Conservation (phyloP, 2,113 vertebrate species). For the Dipodomys stephensi region DNA sequence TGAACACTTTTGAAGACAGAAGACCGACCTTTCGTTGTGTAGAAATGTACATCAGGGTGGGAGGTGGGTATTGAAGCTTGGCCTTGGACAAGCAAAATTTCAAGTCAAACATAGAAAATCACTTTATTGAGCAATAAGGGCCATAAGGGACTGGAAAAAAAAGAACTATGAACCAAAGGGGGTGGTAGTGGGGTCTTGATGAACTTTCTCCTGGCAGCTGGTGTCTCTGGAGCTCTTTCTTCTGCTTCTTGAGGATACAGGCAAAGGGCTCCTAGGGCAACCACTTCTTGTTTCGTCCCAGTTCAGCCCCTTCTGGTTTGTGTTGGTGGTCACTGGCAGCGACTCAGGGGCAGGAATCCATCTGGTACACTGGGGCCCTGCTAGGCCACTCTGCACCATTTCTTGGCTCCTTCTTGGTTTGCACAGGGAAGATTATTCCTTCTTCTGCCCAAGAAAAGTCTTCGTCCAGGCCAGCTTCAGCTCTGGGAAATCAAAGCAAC, state of each 20-base stretch:
- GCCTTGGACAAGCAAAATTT: background rate
- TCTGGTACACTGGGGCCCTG: background rate
- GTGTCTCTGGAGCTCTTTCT: background rate
- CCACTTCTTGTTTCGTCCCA: background rate
- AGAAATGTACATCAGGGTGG: background rate
- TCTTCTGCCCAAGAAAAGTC: background rate
- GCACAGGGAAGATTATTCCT: background rate
- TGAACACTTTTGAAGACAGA: background rate
- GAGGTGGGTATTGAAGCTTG: background rate
- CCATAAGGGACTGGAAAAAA: background rate
- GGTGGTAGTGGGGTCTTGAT: background rate
- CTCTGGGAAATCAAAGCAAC: background rate
- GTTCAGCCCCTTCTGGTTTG: background rate
- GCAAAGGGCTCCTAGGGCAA: background rate
- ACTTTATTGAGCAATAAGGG: conserved; percentile 16
- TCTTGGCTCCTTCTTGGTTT: background rate
- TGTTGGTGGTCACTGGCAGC: background rate
- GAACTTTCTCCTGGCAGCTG: background rate
- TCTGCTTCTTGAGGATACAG: background rate
- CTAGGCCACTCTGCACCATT: background rate
- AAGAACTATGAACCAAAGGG: background rate
- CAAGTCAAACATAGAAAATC: conserved; percentile 46
- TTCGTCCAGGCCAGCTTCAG: conserved; percentile 6
- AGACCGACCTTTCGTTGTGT: background rate
- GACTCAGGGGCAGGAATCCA: background rate